phyloP scores from a whole-genome alignment of 2,113 vertebrate genomes.

The Opisthocomus hoazin region DNA sequence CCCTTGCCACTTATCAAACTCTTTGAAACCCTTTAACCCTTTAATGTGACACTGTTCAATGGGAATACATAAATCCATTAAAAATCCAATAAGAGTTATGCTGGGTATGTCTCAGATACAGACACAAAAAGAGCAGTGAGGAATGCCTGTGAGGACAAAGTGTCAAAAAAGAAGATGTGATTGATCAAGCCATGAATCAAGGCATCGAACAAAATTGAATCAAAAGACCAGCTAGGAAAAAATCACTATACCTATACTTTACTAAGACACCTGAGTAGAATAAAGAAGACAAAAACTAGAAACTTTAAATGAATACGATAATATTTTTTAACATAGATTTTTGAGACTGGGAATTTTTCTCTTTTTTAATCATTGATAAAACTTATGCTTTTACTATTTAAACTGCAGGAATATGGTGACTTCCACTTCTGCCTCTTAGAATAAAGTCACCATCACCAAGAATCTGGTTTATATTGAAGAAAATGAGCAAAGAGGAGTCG shows the following conservation, averaged over 20 bases:
- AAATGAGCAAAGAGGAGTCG: neutral
- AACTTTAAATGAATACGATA: neutral
- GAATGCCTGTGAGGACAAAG: neutral
- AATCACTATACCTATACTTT: neutral
- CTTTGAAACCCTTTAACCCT: too few relatives aligned
- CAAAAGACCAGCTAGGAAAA: neutral
- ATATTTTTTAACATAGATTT: neutral
- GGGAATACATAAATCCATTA: neutral
- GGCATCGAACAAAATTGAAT: neutral
- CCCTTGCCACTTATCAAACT: too few relatives aligned
- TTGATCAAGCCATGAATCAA: neutral
- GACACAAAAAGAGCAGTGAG: neutral
- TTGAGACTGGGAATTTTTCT: neutral
- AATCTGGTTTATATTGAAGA: neutral
- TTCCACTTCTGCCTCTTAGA: neutral
- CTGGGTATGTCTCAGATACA: neutral
- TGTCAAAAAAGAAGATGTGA: neutral
- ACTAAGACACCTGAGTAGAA: neutral
- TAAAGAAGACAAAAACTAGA: neutral
- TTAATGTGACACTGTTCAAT: too few relatives aligned
- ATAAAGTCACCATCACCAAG: neutral
- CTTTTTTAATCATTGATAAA: neutral
- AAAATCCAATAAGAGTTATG: neutral
- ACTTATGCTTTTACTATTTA: neutral
- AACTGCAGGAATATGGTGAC: neutral